Conservation (phyloP, 2,797 vertebrate species). For the Gouania willdenowi region DNA sequence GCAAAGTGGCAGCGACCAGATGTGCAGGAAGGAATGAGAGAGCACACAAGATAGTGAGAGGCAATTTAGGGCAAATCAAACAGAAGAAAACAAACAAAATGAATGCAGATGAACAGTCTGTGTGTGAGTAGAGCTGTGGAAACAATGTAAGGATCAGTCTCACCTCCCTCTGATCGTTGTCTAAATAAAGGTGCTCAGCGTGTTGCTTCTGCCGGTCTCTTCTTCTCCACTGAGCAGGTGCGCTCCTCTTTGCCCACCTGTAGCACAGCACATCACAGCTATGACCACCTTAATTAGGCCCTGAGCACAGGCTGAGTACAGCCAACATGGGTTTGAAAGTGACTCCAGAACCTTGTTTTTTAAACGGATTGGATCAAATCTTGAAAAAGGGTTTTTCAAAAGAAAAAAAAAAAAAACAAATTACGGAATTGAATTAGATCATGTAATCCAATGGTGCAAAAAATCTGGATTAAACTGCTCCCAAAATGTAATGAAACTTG, state of each 20-base stretch:
- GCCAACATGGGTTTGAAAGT: no score
- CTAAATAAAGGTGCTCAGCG: slow-evolving; percentile 92
- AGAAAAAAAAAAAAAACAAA: no score
- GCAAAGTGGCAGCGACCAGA: slow-evolving; percentile 16
- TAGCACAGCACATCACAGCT: slow-evolving; percentile 2
- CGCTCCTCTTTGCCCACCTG: slow-evolving; percentile 96
- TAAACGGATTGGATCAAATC: no score
- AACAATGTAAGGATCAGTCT: no score
- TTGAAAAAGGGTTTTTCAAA: no score
- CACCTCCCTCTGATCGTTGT: slow-evolving; percentile 98
- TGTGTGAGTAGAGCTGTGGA: not conserved
- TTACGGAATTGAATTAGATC: no score
- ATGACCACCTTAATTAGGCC: not conserved
- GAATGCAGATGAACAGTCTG: slow-evolving; percentile 6
- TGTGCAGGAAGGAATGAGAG: slow-evolving; percentile 11
- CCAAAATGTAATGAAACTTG: no score
- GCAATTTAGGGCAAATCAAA: slow-evolving; percentile 31
- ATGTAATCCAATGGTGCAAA: no score
- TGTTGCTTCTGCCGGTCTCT: slow-evolving; percentile 96
- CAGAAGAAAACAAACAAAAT: slow-evolving; percentile 30
- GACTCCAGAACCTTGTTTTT: no score
- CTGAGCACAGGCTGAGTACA: no score
- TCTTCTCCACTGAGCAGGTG: slow-evolving; percentile 95
- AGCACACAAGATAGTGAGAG: slow-evolving; percentile 28
- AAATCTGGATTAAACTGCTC: no score